Evolutionary conservation across 2,888 invertebrate genomes (phyloP).

Genomic region (Meteorus colon): DNA sequence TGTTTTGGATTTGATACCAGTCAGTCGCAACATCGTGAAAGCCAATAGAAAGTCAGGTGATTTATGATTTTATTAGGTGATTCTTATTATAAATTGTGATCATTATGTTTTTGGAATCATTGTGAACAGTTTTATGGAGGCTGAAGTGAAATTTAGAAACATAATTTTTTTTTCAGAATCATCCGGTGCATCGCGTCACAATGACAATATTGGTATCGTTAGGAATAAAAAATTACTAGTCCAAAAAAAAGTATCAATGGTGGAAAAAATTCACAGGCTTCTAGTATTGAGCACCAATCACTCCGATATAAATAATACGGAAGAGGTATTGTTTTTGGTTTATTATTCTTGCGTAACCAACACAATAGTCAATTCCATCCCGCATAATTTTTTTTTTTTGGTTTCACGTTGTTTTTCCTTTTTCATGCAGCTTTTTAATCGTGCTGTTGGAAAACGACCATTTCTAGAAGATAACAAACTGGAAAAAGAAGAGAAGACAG

Average conservation of each 20-base stretch:
- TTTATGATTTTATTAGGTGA: no score
- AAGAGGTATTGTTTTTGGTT: slow-evolving; percentile 72
- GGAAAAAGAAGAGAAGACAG: slow-evolving; percentile 76
- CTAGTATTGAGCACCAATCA: slow-evolving; percentile 73
- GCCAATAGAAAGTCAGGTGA: slow-evolving; percentile 64
- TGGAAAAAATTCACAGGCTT: slow-evolving; percentile 75
- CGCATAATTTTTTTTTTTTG: not conserved
- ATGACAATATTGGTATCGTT: slow-evolving; percentile 60
- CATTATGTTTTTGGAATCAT: no score
- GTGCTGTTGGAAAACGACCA: slow-evolving; percentile 75
- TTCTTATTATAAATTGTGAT: no score
- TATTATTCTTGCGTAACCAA: not conserved
- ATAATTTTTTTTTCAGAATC: slow-evolving; percentile 47
- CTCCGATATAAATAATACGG: slow-evolving; percentile 69
- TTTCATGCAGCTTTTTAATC: slow-evolving; percentile 75
- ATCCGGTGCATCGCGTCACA: slow-evolving; percentile 48
- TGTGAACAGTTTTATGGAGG: no score
- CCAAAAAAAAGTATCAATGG: slow-evolving; percentile 64
- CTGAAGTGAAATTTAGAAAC: not conserved
- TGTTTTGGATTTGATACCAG: slow-evolving; percentile 65
- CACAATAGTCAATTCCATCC: slow-evolving; percentile 4
- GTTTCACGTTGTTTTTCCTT: slow-evolving; percentile 47
- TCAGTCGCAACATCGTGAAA: slow-evolving; percentile 60
- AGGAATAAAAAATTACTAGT: slow-evolving; percentile 61
- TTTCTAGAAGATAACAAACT: slow-evolving; percentile 70